A percentile compares a stretch with the other conserved stretches of the same genome.
Conservation (phyloP, 2,888 invertebrate genomes). For the Andrena marginata region DNA sequence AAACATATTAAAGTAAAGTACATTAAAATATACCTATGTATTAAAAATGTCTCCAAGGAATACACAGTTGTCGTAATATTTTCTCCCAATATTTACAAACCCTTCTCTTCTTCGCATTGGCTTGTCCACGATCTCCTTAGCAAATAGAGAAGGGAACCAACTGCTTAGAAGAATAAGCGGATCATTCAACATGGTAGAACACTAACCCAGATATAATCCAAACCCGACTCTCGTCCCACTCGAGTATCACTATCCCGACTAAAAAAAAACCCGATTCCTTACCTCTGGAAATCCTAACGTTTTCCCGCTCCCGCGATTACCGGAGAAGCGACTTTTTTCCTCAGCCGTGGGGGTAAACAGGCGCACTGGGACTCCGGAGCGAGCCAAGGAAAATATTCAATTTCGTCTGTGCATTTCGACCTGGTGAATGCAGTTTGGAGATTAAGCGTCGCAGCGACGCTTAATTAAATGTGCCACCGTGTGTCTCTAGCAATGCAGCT, state of each 20-base stretch:
- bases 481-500: slow-evolving; percentile 53
- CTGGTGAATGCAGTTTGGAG: slow-evolving; percentile 51
- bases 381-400: slow-evolving; percentile 51
- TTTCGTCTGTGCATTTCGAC: slow-evolving; percentile 43
- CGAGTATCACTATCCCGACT: background rate
- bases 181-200: background rate
- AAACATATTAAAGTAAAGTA: background rate
- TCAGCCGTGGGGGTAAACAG: slow-evolving; percentile 20
- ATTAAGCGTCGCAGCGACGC: slow-evolving; percentile 58
- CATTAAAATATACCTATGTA: slow-evolving; percentile 28
- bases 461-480: slow-evolving; percentile 60
- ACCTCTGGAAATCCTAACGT: background rate
- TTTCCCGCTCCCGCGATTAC: background rate
- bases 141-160: background rate
- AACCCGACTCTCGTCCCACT: background rate
- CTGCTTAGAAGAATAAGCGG: background rate
- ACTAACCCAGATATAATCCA: background rate
- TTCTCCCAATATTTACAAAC: slow-evolving; percentile 1
- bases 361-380: background rate
- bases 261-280: background rate
- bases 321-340: background rate
- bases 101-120: background rate
- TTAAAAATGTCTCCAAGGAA: background rate
- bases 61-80: background rate
- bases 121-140: too few species aligned